Conservation (phyloP, 2,797 vertebrate genomes). For the Craterocephalus amniculus region DNA sequence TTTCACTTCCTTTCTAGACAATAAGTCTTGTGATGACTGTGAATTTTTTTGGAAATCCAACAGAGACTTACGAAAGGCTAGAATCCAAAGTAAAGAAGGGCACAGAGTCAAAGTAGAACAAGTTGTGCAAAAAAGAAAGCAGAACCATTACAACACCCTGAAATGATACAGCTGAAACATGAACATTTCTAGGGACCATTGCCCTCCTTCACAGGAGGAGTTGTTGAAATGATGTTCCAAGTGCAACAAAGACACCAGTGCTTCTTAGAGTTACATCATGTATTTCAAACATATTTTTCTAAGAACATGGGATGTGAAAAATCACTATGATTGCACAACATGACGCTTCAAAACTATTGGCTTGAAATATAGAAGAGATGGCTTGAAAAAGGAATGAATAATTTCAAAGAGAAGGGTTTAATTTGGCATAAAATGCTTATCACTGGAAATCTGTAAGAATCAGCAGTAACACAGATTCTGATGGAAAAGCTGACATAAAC, state of each 20-base stretch:
- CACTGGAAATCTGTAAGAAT: neutral
- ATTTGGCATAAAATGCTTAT: neutral
- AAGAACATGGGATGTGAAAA: no score
- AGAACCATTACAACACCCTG: neutral
- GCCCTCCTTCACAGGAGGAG: neutral
- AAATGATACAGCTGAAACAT: conserved; percentile 6
- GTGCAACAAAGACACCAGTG: neutral
- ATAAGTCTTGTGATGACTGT: neutral
- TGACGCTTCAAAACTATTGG: neutral
- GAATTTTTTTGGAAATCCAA: conserved; percentile 7
- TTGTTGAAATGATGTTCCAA: neutral
- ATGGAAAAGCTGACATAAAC: neutral
- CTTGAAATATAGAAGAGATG: no score
- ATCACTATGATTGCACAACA: neutral
- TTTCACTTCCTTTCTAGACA: conserved; percentile 10
- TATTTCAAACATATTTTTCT: neutral
- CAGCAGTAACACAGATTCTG: neutral
- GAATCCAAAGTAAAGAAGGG: neutral
- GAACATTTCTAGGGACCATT: neutral
- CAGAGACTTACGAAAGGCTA: conserved; percentile 13
- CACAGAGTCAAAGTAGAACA: neutral
- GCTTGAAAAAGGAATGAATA: neutral
- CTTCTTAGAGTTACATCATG: neutral
- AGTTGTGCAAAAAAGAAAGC: neutral
- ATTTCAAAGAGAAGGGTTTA: neutral